These are phyloP conservation scores for Ceratosolen solmsi DNA, from an alignment of 1,140 invertebrate species.

Conservation along the genomic window DNA sequence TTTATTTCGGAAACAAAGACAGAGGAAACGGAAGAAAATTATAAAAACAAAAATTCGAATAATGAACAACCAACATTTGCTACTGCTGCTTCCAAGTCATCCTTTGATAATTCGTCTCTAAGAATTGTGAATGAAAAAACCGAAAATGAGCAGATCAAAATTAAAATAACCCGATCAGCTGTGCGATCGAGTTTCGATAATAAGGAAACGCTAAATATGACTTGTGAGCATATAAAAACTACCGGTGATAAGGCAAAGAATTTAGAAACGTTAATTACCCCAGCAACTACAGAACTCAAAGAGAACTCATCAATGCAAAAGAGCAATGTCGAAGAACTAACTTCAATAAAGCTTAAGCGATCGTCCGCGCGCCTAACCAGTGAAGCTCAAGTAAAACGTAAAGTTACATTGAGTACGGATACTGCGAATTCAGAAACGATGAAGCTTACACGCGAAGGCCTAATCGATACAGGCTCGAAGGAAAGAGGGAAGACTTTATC, in stretches of 20 bases:
- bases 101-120: background rate
- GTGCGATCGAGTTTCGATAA: constrained; percentile 8
- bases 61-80: background rate
- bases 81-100: background rate
- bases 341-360: background rate
- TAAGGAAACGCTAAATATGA: background rate
- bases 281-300: background rate
- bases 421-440: background rate
- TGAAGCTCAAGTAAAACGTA: constrained; percentile 6
- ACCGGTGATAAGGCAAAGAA: background rate
- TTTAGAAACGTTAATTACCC: background rate
- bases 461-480: background rate
- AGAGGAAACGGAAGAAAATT: background rate
- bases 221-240: background rate
- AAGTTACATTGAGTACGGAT: no score
- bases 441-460: background rate
- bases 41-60: background rate
- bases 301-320: background rate
- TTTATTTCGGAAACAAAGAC: background rate
- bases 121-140: background rate
- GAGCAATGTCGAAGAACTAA: no score
- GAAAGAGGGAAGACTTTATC: background rate
- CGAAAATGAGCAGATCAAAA: background rate
- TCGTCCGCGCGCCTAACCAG: background rate
- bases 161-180: constrained; percentile 38